phyloP scores from a whole-genome alignment of 1,140 invertebrate species.

The Macrosteles quadrilineatus region DNA sequence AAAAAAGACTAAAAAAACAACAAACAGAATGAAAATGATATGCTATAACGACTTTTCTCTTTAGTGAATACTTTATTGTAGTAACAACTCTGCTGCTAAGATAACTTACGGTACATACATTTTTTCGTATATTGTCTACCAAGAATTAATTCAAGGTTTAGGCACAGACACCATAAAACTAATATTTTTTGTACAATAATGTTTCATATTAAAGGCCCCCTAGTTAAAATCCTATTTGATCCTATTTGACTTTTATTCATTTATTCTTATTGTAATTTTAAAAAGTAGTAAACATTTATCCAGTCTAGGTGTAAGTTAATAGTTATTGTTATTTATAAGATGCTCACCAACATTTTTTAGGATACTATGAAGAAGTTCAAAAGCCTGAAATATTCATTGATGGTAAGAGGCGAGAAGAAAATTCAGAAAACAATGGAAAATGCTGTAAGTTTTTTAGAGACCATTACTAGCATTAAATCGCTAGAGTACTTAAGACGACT shows the following conservation, averaged over 20 bases:
- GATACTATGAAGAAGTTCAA: constrained; percentile 9
- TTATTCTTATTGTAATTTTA: background rate
- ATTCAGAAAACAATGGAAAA: background rate
- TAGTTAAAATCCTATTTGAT: background rate
- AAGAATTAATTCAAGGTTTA: too few species aligned
- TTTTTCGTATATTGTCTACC: too few species aligned
- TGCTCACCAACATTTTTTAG: background rate
- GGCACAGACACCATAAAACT: too few species aligned
- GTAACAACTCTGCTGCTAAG: too few species aligned
- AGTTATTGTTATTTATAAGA: background rate
- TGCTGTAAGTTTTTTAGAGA: background rate
- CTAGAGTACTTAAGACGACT: too few species aligned
- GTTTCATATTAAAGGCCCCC: background rate
- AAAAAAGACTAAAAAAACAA: too few species aligned
- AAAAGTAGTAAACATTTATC: background rate
- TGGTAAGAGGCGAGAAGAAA: background rate
- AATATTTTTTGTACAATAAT: background rate
- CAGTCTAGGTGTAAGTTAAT: background rate
- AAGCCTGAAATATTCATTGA: background rate
- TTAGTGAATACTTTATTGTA: too few species aligned
- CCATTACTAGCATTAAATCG: too few species aligned
- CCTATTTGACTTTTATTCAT: background rate
- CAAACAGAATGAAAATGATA: too few species aligned
- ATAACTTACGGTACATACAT: too few species aligned
- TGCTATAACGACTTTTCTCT: too few species aligned